Conservation (phyloP, 2,797 vertebrate species). For the Poecilia wingei region DNA sequence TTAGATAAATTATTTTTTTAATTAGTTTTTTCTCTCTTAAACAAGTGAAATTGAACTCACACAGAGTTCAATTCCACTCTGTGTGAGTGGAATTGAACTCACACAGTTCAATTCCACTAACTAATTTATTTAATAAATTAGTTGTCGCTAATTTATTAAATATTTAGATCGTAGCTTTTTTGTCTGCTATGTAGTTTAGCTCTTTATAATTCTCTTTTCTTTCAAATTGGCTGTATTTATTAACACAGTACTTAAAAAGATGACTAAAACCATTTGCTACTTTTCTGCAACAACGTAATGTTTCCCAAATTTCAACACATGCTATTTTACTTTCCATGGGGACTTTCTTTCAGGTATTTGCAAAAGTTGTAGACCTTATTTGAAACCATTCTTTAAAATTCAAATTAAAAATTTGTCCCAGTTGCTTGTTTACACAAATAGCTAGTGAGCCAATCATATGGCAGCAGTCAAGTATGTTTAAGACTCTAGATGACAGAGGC, state of each 20-base stretch:
- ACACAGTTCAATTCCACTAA: background rate
- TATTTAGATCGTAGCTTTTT: background rate
- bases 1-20: background rate
- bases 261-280: background rate
- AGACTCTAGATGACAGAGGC: background rate
- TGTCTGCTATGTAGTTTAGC: background rate
- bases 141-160: background rate
- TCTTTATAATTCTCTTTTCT: background rate
- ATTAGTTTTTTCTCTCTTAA: background rate
- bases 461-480: background rate
- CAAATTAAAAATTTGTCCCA: background rate
- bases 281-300: background rate
- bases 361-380: background rate
- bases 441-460: background rate
- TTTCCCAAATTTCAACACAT: background rate
- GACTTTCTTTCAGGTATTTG: background rate
- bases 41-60: background rate
- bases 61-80: background rate
- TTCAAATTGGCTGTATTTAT: too few species aligned
- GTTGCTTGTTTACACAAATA: background rate
- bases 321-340: background rate
- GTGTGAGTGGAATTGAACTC: background rate
- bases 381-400: background rate
- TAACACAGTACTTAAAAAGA: background rate
- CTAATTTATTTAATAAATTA: background rate